Base-by-base conservation (phyloP, 2,888 invertebrate genomes). In the Parnassius apollo region DNA sequence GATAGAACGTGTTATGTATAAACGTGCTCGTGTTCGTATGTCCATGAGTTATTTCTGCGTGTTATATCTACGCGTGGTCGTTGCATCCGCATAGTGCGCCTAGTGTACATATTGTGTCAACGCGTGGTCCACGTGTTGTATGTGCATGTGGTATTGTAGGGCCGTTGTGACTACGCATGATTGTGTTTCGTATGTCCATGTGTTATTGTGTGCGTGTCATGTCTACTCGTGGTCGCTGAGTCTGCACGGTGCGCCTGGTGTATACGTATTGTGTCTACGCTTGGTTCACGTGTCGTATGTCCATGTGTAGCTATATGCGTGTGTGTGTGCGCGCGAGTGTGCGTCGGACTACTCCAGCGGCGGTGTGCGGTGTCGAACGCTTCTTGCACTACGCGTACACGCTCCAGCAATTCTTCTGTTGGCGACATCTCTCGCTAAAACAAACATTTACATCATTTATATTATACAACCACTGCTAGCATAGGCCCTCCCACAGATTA, bases 331-430 rank as follows among this genome's bases (percentile, higher is more conserved):
- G 51, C 3, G 50, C 4, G n/a, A 45, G 51, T 44, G 45, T 57
- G 2, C 71, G 69, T 45, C 25, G 45, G 57, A 2, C 71, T 69
- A 45, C 69, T 48, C 88, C 85, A 87, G 48, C 87, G 81, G 1
- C 74, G 67, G 64, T 70, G 75, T 9, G 81, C 75, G 51, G 71
- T 77, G 0, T 70, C 73, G 9, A 87, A 71, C 22, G 85, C 86
- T 4, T 73, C 76, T 25, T 77, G 75, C 45, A 86, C 74, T 55
- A 75, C 71, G 62, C 78, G 78, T 69, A 87, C 77, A 10, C 86
- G 82, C 13, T 72, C 68, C 22, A 84, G 66, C 61, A 88, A n/a
- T 60, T 68, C 67, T 9, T 65, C 69, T 12, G 70, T 2, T 65
- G 59, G 2, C 59, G 68, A 63, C 9, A 61, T 9, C 48, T 62